phyloP scores from a whole-genome alignment of 2,888 invertebrate species.

The Polydrusus pterygomalis region DNA sequence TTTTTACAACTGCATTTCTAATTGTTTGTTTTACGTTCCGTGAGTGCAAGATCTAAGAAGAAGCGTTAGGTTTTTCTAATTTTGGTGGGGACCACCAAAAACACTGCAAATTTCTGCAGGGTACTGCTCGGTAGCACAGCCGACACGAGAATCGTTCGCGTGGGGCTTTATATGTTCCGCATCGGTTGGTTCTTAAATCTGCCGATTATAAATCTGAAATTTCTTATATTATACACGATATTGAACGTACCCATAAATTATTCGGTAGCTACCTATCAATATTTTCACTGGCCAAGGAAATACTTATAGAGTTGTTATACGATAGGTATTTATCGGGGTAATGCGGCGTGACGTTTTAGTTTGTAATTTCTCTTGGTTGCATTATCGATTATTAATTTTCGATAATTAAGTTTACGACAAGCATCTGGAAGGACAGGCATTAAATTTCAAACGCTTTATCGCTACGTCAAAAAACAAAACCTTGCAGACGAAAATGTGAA shows the following conservation, averaged over 20 bases:
- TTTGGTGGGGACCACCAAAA: no score
- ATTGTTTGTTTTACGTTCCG: no score
- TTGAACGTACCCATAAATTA: constrained; percentile 45
- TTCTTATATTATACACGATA: constrained; percentile 48
- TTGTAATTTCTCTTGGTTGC: constrained; percentile 7
- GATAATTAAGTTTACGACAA: no score
- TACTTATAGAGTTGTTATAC: constrained; percentile 19
- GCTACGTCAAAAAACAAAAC: no score
- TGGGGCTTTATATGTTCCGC: constrained; percentile 38
- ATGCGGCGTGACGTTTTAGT: constrained; percentile 18
- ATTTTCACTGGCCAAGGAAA: constrained; percentile 30
- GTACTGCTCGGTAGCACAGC: not conserved
- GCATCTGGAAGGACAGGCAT: no score
- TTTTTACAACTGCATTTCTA: no score
- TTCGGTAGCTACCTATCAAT: constrained; percentile 51
- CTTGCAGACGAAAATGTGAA: no score
- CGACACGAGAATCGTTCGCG: constrained; percentile 11
- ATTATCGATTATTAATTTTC: no score
- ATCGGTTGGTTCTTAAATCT: constrained; percentile 35
- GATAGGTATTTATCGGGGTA: constrained; percentile 25
- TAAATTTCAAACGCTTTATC: no score
- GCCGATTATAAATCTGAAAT: constrained; percentile 50
- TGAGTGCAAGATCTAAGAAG: no score
- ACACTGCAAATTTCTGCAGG: no score
- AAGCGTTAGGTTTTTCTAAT: no score